These are phyloP conservation scores for Irena cyanogastra DNA, from an alignment of 2,113 vertebrate species.

Conservation along the genomic window DNA sequence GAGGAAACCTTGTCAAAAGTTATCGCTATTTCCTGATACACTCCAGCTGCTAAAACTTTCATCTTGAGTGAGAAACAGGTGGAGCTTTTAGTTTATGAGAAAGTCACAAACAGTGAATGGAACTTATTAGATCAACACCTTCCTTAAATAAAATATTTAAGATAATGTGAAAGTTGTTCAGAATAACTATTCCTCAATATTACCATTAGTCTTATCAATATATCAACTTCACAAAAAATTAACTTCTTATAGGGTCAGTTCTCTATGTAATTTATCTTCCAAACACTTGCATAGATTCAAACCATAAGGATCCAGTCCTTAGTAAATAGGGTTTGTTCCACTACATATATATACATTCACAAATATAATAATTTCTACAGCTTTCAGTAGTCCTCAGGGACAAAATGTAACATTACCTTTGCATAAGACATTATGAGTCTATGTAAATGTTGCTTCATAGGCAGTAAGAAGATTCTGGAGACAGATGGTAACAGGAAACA, in stretches of 20 bases:
- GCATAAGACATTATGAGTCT: not conserved
- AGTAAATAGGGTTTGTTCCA: not conserved
- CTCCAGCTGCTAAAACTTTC: not conserved
- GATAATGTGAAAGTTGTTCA: not conserved
- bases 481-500: not conserved
- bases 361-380: not conserved
- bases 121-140: not conserved
- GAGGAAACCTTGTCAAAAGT: not conserved
- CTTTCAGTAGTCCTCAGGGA: not conserved
- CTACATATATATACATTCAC: not conserved
- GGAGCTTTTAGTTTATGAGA: not conserved
- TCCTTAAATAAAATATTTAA: not conserved
- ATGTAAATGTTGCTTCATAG: not conserved
- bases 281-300: not conserved
- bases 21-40: not conserved
- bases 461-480: not conserved
- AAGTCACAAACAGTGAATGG: not conserved
- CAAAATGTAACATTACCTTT: not conserved
- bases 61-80: not conserved
- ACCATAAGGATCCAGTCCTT: not conserved
- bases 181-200: not conserved
- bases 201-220: not conserved
- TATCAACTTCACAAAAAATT: not conserved
- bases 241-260: not conserved
- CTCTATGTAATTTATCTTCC: not conserved